Evolutionary conservation across 1,140 invertebrate species (phyloP), one percentile per base, ranked within the genome.

Genomic region (Achroia grisella): DNA sequence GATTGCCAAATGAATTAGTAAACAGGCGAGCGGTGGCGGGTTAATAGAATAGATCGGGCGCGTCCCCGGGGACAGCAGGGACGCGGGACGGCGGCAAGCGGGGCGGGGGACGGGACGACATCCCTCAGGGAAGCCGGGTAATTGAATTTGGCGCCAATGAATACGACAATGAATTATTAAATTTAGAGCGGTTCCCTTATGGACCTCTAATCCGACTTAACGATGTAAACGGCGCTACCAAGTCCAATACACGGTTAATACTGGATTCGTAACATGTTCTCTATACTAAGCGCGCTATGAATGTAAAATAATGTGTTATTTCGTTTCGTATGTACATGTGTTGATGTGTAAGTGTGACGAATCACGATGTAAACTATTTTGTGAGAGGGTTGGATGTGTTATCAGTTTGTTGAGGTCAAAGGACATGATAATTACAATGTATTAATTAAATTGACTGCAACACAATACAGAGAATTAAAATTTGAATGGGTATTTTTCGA

Each of bases 101-200:
- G 12, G 35, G 23, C 31, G 40, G 10, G 46, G 27, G 40, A 42
- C 29, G 52, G 13, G 45, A 8, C 30, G 30, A 10, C 34, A 27
- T 14, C 34, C 56, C 58, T 48, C 39, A 14, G 66, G 72, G 73
- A 67, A 60, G 30, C 28, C 58, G 52, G 55, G 69, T 79, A 79
- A 79, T 79, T 77, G 71, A 82, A 82, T 79, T 79, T 75, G 64
- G 66, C 60, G 63, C 65, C 73, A 75, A 78, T 79, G 73, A 82
- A 79, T 78, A 74, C 71, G 49, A 76, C 73, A 80, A 80, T 81
- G 74, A 81, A 78, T 79, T 79, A 81, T 81, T 79, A 81, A 79
- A 81, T 79, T 77, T 73, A 64, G 60, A 74, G 52, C 74, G 61
- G 37, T 51, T 48, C 53, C 47, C 35, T 39, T 28, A 17, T 17